A percentile compares a stretch with the other conserved stretches of the same genome.
Conservation (phyloP, 2,113 vertebrate species). For the Bubalus kerabau region DNA sequence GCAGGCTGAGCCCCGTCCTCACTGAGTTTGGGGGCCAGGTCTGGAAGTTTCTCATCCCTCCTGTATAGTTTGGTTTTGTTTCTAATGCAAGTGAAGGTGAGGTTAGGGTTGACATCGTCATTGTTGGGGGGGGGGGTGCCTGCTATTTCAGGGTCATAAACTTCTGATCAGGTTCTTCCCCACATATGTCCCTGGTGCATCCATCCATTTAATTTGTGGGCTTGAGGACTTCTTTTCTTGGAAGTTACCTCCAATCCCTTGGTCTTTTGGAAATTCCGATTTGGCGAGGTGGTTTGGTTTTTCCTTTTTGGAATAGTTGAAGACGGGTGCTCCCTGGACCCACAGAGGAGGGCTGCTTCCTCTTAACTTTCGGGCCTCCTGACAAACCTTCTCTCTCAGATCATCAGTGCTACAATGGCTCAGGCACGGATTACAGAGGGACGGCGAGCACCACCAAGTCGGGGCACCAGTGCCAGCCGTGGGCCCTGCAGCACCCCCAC, state of each 20-base stretch:
- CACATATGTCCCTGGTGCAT: accelerated
- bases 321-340: too few species aligned
- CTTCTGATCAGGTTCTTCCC: not conserved
- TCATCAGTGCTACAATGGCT: conserved; percentile 95
- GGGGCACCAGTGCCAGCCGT: conserved; percentile 91
- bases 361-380: not conserved
- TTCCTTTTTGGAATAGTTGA: too few species aligned
- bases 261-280: not conserved
- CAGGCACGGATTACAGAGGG: conserved; percentile 91
- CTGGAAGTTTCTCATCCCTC: too few species aligned
- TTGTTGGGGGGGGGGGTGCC: not conserved
- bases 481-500: conserved; percentile 92
- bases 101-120: not conserved
- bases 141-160: not conserved
- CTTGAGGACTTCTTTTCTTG: not conserved
- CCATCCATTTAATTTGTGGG: not conserved
- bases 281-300: not conserved
- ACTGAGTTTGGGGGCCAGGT: not conserved
- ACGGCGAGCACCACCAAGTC: conserved; percentile 89
- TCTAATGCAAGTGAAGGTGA: not conserved
- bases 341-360: accelerated
- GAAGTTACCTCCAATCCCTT: not conserved
- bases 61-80: not conserved
- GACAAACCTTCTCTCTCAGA: conserved; percentile 73
- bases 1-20: not conserved